Evolutionary conservation across 2,888 invertebrate genomes (phyloP).

Genomic region (Agrochola macilenta): DNA sequence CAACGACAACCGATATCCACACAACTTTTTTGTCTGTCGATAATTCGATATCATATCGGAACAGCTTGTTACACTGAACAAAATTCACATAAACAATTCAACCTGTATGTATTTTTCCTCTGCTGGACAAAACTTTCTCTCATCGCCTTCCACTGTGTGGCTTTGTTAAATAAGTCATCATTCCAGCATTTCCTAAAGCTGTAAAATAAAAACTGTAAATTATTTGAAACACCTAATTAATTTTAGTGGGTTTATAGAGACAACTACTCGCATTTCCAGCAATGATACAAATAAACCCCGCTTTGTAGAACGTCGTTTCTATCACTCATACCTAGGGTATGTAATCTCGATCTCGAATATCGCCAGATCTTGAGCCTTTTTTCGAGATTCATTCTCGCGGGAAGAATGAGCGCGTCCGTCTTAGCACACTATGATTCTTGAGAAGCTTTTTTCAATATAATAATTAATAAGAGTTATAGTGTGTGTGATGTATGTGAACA

Average conservation of each 20-base stretch:
- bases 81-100: background rate
- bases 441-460: no score
- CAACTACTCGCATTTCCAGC: background rate
- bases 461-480: no score
- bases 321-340: no score
- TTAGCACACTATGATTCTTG: no score
- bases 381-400: no score
- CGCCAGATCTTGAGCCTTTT: no score
- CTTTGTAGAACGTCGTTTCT: constrained; percentile 7
- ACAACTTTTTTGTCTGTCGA: background rate
- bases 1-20: background rate
- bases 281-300: background rate
- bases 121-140: background rate
- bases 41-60: background rate
- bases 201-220: constrained; percentile 1
- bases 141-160: background rate
- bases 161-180: background rate
- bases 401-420: no score
- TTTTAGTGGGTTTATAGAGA: background rate
- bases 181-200: background rate
- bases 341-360: background rate
- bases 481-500: no score
- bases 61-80: constrained; percentile 1
- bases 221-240: background rate
- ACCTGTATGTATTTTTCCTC: background rate